Evolutionary conservation across 1,140 invertebrate genomes (phyloP).

Genomic region (Tetramorium alpestre): DNA sequence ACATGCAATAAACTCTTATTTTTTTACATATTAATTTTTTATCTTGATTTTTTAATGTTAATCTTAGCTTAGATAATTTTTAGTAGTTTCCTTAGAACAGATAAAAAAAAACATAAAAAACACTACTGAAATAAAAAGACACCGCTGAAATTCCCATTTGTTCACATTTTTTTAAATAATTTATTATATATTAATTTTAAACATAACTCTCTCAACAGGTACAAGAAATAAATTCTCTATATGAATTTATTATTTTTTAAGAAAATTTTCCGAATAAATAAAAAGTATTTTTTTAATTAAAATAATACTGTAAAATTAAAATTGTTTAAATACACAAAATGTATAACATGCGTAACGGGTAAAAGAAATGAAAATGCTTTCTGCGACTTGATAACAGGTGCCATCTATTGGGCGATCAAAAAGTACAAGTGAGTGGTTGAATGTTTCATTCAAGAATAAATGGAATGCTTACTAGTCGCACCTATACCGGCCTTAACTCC

Average conservation of each 20-base stretch:
- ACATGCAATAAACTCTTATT: not conserved
- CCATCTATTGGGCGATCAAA: conserved; percentile 49
- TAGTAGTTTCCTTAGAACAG: not conserved
- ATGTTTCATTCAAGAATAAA: conserved; percentile 51
- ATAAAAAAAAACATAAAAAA: not conserved
- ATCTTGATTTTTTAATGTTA: not conserved
- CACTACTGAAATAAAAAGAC: not conserved
- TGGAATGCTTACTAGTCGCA: conserved; percentile 56
- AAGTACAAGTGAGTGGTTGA: conserved; percentile 5
- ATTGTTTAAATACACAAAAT: conserved; percentile 5
- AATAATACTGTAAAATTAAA: conserved; percentile 4
- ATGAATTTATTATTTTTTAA: not conserved
- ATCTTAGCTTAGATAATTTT: not conserved
- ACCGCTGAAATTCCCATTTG: not conserved
- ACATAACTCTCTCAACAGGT: not conserved
- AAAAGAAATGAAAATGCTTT: not conserved
- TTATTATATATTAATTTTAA: conserved; percentile 20
- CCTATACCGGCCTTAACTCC: conserved; percentile 64
- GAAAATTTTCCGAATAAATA: not conserved
- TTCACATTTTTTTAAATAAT: not conserved
- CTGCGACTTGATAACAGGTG: conserved; percentile 53
- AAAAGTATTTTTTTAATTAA: not conserved
- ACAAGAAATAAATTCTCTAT: not conserved
- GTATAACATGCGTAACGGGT: not conserved
- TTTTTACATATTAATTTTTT: not conserved